Conservation (phyloP, 1,140 invertebrate species). For the Orchesella cincta region DNA sequence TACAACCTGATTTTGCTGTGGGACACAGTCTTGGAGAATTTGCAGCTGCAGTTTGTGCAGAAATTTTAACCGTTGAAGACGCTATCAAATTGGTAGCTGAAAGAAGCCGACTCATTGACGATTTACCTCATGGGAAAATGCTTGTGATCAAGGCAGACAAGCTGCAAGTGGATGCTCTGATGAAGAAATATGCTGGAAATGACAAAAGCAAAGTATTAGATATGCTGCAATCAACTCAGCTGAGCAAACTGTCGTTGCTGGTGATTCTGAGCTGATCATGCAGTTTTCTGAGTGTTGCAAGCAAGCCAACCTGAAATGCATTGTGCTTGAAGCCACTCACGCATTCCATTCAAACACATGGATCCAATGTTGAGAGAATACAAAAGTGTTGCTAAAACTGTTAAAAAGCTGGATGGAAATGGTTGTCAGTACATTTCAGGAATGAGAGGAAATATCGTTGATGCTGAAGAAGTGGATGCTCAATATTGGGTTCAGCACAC, state of each 20-base stretch:
- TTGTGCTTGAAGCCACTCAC: not conserved
- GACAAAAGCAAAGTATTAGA: not conserved
- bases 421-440: constrained; percentile 12
- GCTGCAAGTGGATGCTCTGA: not conserved
- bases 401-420: not conserved
- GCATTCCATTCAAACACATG: constrained; percentile 21
- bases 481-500: constrained; percentile 10
- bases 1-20: constrained; percentile 33
- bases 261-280: constrained; percentile 17
- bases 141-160: constrained; percentile 24
- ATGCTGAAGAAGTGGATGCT: not conserved
- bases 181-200: not conserved
- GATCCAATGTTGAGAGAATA: not conserved
- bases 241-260: constrained; percentile 17
- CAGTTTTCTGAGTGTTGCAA: not conserved
- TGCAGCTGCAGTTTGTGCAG: constrained; percentile 34
- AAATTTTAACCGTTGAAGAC: constrained; percentile 33
- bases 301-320: not conserved
- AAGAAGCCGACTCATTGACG: constrained; percentile 35
- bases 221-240: not conserved
- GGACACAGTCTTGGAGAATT: constrained; percentile 46
- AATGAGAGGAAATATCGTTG: not conserved
- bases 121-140: constrained; percentile 36
- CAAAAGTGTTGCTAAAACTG: not conserved
- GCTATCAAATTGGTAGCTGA: constrained; percentile 34